Conservation (phyloP, 2,888 invertebrate genomes). For the Caenorhabditis sp. region DNA sequence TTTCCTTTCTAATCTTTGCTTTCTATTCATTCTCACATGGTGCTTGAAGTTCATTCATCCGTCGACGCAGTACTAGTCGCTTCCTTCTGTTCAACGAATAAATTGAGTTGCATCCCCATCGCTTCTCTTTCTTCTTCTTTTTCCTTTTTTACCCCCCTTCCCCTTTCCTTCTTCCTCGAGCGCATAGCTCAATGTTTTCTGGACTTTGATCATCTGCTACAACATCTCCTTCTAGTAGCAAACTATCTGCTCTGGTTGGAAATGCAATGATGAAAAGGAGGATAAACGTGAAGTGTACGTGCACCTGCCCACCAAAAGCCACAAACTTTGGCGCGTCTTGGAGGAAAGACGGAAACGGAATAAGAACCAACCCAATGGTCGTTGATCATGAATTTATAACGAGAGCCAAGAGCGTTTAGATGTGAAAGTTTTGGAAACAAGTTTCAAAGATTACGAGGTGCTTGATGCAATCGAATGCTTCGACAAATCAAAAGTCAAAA, state of each 20-base stretch:
- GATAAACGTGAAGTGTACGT: conserved; percentile 12
- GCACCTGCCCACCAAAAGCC: conserved; percentile 51
- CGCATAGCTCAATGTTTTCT: conserved; percentile 24
- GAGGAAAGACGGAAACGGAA: conserved; percentile 28
- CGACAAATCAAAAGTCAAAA: no score
- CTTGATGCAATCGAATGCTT: no score
- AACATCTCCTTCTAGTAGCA: conserved; percentile 20
- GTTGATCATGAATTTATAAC: conserved; percentile 43
- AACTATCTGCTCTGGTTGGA: conserved; percentile 46
- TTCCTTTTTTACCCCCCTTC: conserved; percentile 12
- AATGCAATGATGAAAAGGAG: no score
- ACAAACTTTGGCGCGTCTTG: conserved; percentile 12
- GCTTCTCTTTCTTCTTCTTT: background rate
- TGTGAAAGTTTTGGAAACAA: conserved; percentile 20
- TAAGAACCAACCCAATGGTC: conserved; percentile 30
- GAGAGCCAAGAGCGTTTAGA: conserved; percentile 32
- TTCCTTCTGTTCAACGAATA: conserved; percentile 43
- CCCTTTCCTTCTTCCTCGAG: background rate
- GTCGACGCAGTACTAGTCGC: conserved; percentile 24
- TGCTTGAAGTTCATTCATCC: conserved; percentile 41
- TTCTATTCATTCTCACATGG: conserved; percentile 23
- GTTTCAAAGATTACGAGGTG: conserved; percentile 47
- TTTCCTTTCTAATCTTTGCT: conserved; percentile 26
- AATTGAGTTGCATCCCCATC: conserved; percentile 45
- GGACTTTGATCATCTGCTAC: conserved; percentile 43